phyloP scores from a whole-genome alignment of 2,797 vertebrate species.

The Intellagama lesueurii region DNA sequence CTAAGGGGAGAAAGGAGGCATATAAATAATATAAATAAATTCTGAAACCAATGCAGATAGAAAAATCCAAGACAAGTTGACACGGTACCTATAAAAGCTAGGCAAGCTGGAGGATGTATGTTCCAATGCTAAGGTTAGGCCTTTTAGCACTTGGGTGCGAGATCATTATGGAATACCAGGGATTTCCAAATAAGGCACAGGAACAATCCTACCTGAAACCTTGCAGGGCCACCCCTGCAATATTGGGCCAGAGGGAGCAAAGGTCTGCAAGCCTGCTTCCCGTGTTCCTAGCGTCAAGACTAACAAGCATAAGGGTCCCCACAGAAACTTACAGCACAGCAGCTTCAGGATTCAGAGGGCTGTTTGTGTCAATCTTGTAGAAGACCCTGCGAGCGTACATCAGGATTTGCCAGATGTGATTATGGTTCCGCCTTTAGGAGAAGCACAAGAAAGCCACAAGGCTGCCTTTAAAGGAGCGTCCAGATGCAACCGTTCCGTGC shows the following conservation, averaged over 20 bases:
- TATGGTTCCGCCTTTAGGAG: constrained; percentile 91
- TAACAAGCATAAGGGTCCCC: background rate
- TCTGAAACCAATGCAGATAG: background rate
- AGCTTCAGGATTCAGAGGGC: constrained; percentile 95
- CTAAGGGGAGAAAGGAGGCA: too few species aligned
- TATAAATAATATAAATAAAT: background rate
- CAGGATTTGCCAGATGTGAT: constrained; percentile 98
- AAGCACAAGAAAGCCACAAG: background rate
- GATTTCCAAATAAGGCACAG: too few species aligned
- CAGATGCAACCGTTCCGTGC: background rate
- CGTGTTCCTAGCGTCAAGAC: too few species aligned
- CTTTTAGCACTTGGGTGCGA: too few species aligned
- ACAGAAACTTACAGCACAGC: constrained; percentile 90
- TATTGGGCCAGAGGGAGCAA: too few species aligned
- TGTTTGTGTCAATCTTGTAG: constrained; percentile 96
- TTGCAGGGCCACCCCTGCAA: too few species aligned
- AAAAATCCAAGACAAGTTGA: background rate
- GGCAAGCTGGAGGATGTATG: background rate
- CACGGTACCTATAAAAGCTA: too few species aligned
- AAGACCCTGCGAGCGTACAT: constrained; percentile 97
- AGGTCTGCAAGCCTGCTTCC: too few species aligned
- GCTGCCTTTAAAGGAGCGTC: background rate
- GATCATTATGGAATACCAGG: too few species aligned
- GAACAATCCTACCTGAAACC: too few species aligned
- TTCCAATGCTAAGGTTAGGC: background rate